phyloP scores from a whole-genome alignment of 2,888 invertebrate species.

The Myopa testacea region DNA sequence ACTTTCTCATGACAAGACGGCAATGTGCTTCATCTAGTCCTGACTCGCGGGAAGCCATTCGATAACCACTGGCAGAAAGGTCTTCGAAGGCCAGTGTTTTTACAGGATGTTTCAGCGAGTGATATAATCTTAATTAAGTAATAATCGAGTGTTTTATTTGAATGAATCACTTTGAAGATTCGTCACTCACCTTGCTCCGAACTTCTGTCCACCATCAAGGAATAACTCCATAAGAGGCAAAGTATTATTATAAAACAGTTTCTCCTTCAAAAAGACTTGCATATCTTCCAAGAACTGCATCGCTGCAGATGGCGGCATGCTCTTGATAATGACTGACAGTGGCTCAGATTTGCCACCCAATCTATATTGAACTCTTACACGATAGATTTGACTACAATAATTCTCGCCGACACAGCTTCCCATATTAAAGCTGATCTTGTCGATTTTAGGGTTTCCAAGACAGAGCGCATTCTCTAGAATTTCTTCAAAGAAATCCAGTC shows the following conservation, averaged over 20 bases:
- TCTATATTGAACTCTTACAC: slow-evolving; percentile 53
- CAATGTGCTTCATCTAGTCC: slow-evolving; percentile 71
- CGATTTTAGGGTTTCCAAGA: slow-evolving; percentile 48
- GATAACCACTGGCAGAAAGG: slow-evolving; percentile 68
- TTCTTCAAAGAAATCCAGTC: slow-evolving; percentile 57
- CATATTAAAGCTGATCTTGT: slow-evolving; percentile 49
- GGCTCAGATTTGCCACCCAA: not conserved
- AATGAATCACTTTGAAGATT: not conserved
- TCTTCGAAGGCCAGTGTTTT: slow-evolving; percentile 61
- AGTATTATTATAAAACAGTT: slow-evolving; percentile 62
- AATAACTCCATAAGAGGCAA: slow-evolving; percentile 67
- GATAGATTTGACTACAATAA: slow-evolving; percentile 63
- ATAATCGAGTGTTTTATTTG: not conserved
- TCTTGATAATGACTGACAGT: slow-evolving; percentile 52
- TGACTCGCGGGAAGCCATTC: slow-evolving; percentile 69
- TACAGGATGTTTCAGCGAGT: slow-evolving; percentile 54
- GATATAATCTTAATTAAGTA: slow-evolving; percentile 54
- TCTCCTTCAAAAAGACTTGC: slow-evolving; percentile 68
- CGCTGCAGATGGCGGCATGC: slow-evolving; percentile 52
- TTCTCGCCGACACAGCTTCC: slow-evolving; percentile 62
- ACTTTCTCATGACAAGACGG: slow-evolving; percentile 69
- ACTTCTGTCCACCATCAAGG: slow-evolving; percentile 57
- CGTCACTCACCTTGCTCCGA: slow-evolving; percentile 57
- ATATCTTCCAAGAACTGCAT: slow-evolving; percentile 61
- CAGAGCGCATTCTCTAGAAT: slow-evolving; percentile 57